Percentiles rank a stretch among this genome's conserved stretches.
These are phyloP conservation scores for Dolichopus griseipennis DNA, from an alignment of 2,888 invertebrate species.

Conservation along the genomic window DNA sequence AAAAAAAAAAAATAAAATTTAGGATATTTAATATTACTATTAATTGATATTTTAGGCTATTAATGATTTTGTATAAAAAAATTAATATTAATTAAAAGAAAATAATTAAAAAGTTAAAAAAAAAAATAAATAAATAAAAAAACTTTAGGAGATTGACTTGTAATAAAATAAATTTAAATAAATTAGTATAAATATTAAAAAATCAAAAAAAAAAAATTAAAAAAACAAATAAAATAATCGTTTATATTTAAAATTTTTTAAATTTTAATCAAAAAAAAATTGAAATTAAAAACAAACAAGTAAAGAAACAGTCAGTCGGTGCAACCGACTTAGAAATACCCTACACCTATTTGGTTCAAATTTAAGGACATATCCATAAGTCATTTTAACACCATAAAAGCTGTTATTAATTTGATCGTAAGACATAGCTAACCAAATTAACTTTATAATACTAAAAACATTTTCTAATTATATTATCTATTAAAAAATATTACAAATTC, in stretches of 20 bases:
- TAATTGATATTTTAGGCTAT: not conserved
- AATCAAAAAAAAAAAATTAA: not conserved
- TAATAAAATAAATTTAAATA: not conserved
- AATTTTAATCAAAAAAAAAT: not conserved
- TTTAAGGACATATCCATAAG: too few relatives aligned
- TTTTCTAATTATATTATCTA: too few relatives aligned
- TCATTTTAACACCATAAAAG: too few relatives aligned
- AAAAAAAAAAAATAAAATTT: not conserved
- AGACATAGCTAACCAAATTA: too few relatives aligned
- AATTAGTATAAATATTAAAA: not conserved
- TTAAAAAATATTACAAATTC: too few relatives aligned
- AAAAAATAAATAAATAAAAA: not conserved
- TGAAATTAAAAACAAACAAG: not conserved
- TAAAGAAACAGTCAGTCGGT: too few relatives aligned
- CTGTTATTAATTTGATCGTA: too few relatives aligned
- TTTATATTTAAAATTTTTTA: not conserved
- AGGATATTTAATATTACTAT: slow-evolving; percentile 1
- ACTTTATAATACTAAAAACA: too few relatives aligned
- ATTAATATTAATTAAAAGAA: not conserved
- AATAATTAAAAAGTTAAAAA: not conserved
- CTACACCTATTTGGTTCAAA: too few relatives aligned
- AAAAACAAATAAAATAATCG: not conserved
- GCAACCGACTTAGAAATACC: too few relatives aligned
- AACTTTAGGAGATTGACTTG: not conserved
- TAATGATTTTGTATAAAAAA: not conserved